Evolutionary conservation across 1,140 invertebrate genomes (phyloP).

Genomic region (Heliconius congener): DNA sequence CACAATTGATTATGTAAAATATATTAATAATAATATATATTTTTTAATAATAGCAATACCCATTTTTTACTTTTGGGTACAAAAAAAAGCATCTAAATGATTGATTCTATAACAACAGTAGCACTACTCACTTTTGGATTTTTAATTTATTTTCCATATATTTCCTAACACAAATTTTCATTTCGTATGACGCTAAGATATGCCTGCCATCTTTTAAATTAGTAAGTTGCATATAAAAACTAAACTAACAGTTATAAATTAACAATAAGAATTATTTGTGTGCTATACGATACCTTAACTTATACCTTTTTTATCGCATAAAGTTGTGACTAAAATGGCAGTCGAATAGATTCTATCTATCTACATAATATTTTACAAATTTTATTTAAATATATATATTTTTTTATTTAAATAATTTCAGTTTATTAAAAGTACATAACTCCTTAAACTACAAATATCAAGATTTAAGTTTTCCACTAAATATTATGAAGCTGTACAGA

Average conservation of each 20-base stretch:
- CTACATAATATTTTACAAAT: slow-evolving; percentile 14
- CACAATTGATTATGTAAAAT: slow-evolving; percentile 3
- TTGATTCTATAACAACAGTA: neutral
- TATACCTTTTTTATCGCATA: slow-evolving; percentile 10
- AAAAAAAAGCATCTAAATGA: neutral
- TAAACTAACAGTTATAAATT: neutral
- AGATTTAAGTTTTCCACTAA: slow-evolving; percentile 26
- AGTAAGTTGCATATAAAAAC: neutral
- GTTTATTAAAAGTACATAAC: slow-evolving; percentile 34
- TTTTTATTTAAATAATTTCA: slow-evolving; percentile 31
- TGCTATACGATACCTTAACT: slow-evolving; percentile 27
- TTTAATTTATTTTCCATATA: neutral
- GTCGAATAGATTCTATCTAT: slow-evolving; percentile 29
- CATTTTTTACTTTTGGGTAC: neutral
- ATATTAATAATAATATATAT: neutral
- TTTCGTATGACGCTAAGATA: neutral
- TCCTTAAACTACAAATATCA: slow-evolving; percentile 27
- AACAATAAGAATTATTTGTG: slow-evolving; percentile 20
- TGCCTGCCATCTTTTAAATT: neutral
- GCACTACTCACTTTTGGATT: neutral
- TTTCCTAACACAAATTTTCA: neutral
- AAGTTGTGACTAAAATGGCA: slow-evolving; percentile 40
- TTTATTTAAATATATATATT: neutral
- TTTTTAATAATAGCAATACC: neutral
- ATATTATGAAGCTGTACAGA: slow-evolving; percentile 37